These are phyloP conservation scores for Pitangus sulphuratus DNA, from an alignment of 2,797 vertebrate species.

Conservation along the genomic window DNA sequence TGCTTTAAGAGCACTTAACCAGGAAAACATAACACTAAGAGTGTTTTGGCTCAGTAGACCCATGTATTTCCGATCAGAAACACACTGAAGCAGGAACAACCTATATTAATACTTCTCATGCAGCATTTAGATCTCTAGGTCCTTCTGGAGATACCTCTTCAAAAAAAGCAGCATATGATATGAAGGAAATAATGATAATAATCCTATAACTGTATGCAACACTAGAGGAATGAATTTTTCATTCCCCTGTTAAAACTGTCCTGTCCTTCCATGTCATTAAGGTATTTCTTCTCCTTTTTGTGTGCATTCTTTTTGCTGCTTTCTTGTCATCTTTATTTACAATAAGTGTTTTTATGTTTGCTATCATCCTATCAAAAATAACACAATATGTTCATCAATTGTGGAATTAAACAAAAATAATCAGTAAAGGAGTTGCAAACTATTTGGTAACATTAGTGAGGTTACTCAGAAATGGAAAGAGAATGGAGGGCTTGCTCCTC, in stretches of 20 bases:
- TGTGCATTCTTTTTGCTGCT: not conserved
- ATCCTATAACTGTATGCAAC: not conserved
- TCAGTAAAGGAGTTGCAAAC: not conserved
- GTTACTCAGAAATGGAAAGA: not conserved
- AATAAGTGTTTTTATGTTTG: not conserved
- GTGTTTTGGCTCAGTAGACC: not conserved
- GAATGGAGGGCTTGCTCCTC: not conserved
- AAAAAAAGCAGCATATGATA: not conserved
- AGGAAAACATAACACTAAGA: not conserved
- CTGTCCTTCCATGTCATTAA: not conserved
- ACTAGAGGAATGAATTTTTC: not conserved
- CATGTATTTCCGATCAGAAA: not conserved
- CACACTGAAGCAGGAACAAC: not conserved
- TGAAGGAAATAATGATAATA: not conserved
- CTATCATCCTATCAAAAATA: not conserved
- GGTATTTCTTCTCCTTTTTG: not conserved
- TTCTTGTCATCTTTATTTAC: not conserved
- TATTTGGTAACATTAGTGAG: not conserved
- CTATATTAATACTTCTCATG: not conserved
- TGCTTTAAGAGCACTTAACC: not conserved
- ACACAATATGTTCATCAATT: not conserved
- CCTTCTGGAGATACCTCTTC: not conserved
- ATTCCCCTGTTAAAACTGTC: not conserved
- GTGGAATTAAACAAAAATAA: not conserved
- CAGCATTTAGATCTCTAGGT: not conserved